A percentile compares a stretch with the other conserved stretches of the same genome.
Evolutionary conservation across 2,797 vertebrate genomes (phyloP).

Genomic region (Alca torda): DNA sequence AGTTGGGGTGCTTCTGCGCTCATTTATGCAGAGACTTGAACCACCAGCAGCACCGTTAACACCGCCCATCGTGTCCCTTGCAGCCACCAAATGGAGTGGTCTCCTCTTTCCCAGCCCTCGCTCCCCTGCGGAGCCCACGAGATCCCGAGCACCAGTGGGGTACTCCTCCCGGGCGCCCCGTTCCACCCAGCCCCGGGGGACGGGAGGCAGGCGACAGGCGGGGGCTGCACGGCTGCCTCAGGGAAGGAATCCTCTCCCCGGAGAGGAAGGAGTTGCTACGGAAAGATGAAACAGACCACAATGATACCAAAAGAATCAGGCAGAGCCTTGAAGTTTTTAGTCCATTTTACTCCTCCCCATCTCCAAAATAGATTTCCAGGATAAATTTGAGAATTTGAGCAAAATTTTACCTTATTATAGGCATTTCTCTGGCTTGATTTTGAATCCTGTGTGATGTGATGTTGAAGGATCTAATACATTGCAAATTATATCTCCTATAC

Average conservation of each 20-base stretch:
- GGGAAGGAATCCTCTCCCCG: not conserved
- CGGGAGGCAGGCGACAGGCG: not conserved
- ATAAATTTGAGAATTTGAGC: not conserved
- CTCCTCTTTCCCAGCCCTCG: not conserved
- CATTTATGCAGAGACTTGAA: not conserved
- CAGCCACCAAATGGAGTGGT: not conserved
- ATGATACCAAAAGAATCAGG: not conserved
- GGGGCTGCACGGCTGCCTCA: accelerated
- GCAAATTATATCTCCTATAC: not conserved
- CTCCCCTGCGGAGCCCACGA: not conserved
- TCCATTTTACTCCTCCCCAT: not conserved
- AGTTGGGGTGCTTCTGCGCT: not conserved
- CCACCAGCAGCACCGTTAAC: not conserved
- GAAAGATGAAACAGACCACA: not conserved
- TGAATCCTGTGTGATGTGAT: not conserved
- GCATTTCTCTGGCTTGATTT: not conserved
- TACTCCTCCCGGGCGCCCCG: not conserved
- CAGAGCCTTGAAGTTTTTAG: not conserved
- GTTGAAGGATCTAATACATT: not conserved
- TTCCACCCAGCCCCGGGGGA: not conserved
- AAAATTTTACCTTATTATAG: not conserved
- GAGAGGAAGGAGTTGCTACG: not conserved
- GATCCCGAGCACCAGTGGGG: accelerated
- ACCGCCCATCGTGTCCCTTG: not conserved
- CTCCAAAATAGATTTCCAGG: not conserved